Conservation (phyloP, 2,113 vertebrate species). For the Tragelaphus buxtoni region DNA sequence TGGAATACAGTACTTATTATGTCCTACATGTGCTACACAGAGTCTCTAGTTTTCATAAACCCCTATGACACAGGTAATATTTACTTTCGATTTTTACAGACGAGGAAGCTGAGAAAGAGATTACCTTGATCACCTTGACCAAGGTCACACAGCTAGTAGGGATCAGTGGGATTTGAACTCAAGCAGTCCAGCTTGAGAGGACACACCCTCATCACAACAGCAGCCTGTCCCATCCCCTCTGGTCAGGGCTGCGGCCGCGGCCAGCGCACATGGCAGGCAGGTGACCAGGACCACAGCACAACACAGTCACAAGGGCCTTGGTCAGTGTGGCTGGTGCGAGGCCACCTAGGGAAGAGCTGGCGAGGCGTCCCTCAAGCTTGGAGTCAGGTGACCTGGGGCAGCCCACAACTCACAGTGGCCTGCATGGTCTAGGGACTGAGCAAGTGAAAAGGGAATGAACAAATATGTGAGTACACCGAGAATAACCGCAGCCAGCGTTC, state of each 20-base stretch:
- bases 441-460: not conserved
- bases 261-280: not conserved
- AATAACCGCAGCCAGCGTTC: not conserved
- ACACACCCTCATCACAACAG: too few relatives aligned
- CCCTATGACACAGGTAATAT: not conserved
- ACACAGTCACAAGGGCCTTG: not conserved
- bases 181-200: too few relatives aligned
- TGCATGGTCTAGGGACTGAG: accelerated
- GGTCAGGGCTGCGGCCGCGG: not conserved
- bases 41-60: not conserved
- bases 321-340: not conserved
- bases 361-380: not conserved
- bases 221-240: not conserved
- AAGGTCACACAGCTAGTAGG: not conserved
- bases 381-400: not conserved
- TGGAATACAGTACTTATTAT: not conserved
- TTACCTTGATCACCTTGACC: too few relatives aligned
- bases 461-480: not conserved
- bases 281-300: accelerated
- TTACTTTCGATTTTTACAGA: not conserved
- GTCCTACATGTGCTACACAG: accelerated
- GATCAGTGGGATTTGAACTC: not conserved
- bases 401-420: not conserved
- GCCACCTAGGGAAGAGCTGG: not conserved
- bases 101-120: not conserved